phyloP scores from a whole-genome alignment of 2,888 invertebrate species.

The Hylaea fasciaria region DNA sequence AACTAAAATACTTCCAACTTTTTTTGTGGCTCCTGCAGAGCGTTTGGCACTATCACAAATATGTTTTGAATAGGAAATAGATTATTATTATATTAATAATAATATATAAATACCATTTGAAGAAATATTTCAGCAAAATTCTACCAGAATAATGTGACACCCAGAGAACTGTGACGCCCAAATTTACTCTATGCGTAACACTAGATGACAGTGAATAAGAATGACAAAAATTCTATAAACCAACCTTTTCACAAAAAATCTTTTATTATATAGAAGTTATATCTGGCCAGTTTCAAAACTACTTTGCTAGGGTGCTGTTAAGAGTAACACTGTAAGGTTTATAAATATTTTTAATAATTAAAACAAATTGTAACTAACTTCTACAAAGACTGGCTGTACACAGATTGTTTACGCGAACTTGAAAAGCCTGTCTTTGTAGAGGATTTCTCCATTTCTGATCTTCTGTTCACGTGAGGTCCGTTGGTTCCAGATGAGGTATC shows the following conservation, averaged over 20 bases:
- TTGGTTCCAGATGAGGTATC: conserved; percentile 80
- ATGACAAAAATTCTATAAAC: no score
- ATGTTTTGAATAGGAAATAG: no score
- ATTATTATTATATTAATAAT: no score
- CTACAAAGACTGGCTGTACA: conserved; percentile 16
- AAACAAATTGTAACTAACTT: conserved; percentile 20
- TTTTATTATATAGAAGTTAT: background rate
- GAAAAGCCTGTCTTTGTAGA: conserved; percentile 89
- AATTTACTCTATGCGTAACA: background rate
- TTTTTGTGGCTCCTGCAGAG: no score
- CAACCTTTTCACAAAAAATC: no score
- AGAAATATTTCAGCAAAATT: conserved; percentile 4
- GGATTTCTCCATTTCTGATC: conserved; percentile 89
- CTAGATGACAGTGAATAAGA: background rate
- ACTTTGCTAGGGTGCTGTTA: conserved; percentile 12
- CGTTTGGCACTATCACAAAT: no score
- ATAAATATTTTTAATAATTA: conserved; percentile 27
- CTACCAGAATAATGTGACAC: background rate
- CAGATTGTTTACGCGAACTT: conserved; percentile 84
- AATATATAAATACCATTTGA: no score
- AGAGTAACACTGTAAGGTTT: conserved; percentile 11
- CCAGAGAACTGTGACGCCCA: background rate
- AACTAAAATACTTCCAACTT: background rate
- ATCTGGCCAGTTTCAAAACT: conserved; percentile 8
- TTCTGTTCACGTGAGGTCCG: conserved; percentile 83